phyloP scores from a whole-genome alignment of 2,888 invertebrate species.

The Deroplatys truncata region DNA sequence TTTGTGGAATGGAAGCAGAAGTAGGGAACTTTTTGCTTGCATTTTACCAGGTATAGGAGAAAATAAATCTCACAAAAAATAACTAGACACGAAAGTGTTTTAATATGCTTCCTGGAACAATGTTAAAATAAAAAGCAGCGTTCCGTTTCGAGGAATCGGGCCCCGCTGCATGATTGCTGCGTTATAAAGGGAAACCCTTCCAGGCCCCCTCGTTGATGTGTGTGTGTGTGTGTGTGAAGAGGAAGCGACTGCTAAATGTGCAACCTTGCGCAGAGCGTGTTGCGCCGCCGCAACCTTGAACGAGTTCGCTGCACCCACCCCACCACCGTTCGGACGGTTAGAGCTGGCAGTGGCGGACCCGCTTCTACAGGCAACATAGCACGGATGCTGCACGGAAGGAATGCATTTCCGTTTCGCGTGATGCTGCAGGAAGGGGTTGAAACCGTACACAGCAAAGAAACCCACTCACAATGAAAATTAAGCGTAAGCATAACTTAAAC shows the following conservation, averaged over 20 bases:
- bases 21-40: too few species aligned
- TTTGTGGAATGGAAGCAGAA: too few species aligned
- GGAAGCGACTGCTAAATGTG: neutral
- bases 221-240: neutral
- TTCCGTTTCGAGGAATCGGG: neutral
- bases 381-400: neutral
- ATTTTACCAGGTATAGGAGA: neutral
- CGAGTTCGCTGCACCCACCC: conserved; percentile 20
- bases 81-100: neutral
- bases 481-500: too few species aligned
- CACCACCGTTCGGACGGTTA: neutral
- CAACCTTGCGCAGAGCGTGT: conserved; percentile 8
- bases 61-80: neutral
- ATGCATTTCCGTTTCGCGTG: neutral
- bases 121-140: neutral
- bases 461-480: too few species aligned
- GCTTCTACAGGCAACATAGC: too few species aligned
- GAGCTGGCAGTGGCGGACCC: neutral
- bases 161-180: neutral
- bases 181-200: neutral
- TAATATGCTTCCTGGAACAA: neutral
- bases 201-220: neutral
- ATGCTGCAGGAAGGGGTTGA: too few species aligned
- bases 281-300: conserved; percentile 25
- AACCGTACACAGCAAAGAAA: too few species aligned